Base-by-base conservation (phyloP, 1,140 invertebrate species). In the Lordiphosa stackelbergi region DNA sequence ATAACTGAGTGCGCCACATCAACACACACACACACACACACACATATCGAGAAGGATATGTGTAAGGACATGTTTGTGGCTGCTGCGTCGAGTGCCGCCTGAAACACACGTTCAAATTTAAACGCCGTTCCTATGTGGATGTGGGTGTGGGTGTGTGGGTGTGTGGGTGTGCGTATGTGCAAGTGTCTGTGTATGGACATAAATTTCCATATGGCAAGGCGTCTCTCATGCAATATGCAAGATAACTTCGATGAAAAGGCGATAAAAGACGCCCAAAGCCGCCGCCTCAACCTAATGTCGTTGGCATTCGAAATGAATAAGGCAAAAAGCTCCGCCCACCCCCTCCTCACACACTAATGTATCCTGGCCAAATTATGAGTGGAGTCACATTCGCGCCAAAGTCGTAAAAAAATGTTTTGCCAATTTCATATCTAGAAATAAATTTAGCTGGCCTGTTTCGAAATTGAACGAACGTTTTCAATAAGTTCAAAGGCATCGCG, bases 191-290 rank as follows among this genome's bases (percentile, higher is more conserved):
- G 57, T 40, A 40, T 46, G 51, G 34, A 66, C 66, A 78, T 74
- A 78, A 66, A 81, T 78, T 81, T 74, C 66, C 70, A 81, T 81
- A 81, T 74, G 75, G 66, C 74, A 78, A 78, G 28, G 55, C 65
- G 54, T 68, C 70, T 68, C 70, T 78, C 74, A 78, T 78, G 75
- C 74, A 78, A 78, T 81, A 78, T 78, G 75, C 75, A 78, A 69
- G 51, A 70, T 74, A 81, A 70, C 74, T 73, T 74, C 75, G 74
- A 78, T 78, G 74, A 78, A 81, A 78, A 81, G 74, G 74, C 75
- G 75, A 81, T 78, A 78, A 79, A 78, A 78, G 74, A 81, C 66
- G 55, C 59, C 64, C 64, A 68, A 68, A 68, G 64, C 64, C 64
- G 59, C 64, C 64, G 34, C 28, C 28, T 31, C 28, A 31, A 31